A percentile compares a stretch with the other conserved stretches of the same genome.
Conservation (phyloP, 30 jellyfish, hydroid and myxozoan species). For the Rhopilema esculentum region DNA sequence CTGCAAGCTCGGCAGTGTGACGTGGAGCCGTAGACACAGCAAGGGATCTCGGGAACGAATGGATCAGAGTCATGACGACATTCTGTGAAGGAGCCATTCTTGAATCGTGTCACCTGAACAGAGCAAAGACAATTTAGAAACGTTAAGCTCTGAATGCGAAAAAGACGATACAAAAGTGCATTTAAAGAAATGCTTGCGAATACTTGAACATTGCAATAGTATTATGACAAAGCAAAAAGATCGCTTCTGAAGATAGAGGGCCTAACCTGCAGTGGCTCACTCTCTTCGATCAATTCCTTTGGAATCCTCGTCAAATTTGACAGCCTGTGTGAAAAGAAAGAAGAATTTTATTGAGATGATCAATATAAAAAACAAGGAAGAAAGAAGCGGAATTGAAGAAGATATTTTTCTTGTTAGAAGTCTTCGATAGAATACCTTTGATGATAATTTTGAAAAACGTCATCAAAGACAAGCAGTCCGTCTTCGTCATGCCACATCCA, state of each 20-base stretch:
- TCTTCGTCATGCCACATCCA: conserved; percentile 98
- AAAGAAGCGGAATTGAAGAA: background rate
- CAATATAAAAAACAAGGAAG: background rate
- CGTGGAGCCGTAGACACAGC: conserved; percentile 87
- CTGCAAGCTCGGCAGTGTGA: conserved; percentile 88
- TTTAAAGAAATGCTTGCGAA: too few relatives aligned
- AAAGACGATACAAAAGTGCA: too few relatives aligned
- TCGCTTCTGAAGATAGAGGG: background rate
- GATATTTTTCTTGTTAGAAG: background rate
- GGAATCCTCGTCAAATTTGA: conserved; percentile 84
- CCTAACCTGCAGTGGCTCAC: conserved; percentile 92
- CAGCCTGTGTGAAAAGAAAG: conserved; percentile 41
- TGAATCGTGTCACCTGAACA: conserved; percentile 56
- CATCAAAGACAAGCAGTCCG: conserved; percentile 80
- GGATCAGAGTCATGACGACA: conserved; percentile 90
- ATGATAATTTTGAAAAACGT: conserved; percentile 75
- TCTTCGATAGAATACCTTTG: conserved; percentile 47
- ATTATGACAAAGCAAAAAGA: background rate
- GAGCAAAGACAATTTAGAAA: background rate
- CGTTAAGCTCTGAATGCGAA: too few relatives aligned
- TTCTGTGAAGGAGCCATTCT: conserved; percentile 71
- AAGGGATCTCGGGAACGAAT: conserved; percentile 45
- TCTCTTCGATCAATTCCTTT: conserved; percentile 58
- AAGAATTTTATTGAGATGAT: background rate
- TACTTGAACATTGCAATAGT: too few relatives aligned